phyloP scores from a whole-genome alignment of 2,797 vertebrate species.

The Siniperca undulata region DNA sequence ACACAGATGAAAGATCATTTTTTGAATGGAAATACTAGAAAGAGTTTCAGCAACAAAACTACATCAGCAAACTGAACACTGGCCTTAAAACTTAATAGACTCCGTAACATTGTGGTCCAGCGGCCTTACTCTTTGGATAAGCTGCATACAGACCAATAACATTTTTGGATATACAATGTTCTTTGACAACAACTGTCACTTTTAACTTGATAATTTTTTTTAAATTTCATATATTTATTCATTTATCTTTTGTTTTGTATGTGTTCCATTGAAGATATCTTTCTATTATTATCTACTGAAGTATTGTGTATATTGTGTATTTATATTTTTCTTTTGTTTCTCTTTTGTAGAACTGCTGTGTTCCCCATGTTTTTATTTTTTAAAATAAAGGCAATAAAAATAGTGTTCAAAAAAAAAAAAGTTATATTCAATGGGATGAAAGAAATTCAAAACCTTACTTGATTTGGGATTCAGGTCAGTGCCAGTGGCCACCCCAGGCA shows the following conservation, averaged over 20 bases:
- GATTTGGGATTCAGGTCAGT: constrained; percentile 91
- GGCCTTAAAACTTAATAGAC: background rate
- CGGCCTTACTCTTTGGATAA: constrained; percentile 7
- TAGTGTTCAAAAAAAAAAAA: background rate
- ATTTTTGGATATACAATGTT: background rate
- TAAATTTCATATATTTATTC: background rate
- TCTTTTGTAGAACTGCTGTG: background rate
- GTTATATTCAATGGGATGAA: background rate
- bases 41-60: background rate
- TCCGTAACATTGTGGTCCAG: background rate
- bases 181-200: background rate
- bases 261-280: background rate
- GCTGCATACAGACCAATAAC: background rate
- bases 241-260: background rate
- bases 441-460: constrained; percentile 79
- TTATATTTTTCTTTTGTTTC: background rate
- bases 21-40: constrained; percentile 1
- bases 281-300: background rate
- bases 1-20: background rate
- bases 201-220: background rate
- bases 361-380: background rate
- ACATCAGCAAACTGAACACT: background rate
- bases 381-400: background rate
- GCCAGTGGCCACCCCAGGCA: constrained; percentile 95
- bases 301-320: background rate